Conservation (phyloP, 2,888 invertebrate genomes). For the Luperina testacea region DNA sequence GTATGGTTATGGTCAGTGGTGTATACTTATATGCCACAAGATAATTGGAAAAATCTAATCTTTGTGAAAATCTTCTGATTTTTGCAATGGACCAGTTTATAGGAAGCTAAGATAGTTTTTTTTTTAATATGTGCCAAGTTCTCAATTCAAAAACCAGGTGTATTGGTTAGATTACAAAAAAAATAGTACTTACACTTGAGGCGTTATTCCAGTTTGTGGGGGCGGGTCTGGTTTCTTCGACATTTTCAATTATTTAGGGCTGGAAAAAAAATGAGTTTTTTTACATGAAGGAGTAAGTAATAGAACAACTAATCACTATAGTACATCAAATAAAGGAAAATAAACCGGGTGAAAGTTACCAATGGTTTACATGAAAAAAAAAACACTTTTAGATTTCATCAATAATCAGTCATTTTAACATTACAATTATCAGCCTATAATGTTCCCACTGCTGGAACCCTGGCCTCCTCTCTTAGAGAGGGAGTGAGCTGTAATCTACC, state of each 20-base stretch:
- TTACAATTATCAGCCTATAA: not conserved
- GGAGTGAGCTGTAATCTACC: not conserved
- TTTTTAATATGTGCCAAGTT: not conserved
- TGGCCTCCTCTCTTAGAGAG: not conserved
- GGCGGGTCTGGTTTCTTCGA: not conserved
- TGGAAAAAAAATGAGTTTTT: not conserved
- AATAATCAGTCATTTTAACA: not conserved
- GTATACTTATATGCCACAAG: not conserved
- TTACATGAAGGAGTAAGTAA: not conserved
- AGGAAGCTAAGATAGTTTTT: not conserved
- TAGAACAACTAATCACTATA: not conserved
- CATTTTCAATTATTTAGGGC: conserved; percentile 30
- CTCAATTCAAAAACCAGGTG: not conserved
- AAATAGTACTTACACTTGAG: conserved; percentile 34
- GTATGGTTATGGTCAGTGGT: not conserved
- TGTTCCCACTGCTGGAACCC: not conserved
- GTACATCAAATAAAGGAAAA: not conserved
- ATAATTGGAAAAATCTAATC: not conserved
- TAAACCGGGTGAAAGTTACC: not conserved
- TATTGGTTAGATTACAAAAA: not conserved
- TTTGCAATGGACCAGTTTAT: not conserved
- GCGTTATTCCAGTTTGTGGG: conserved; percentile 39
- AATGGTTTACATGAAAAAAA: not conserved
- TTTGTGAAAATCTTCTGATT: not conserved
- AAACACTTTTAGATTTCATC: not conserved